A percentile compares a stretch with the other conserved stretches of the same genome.
phyloP scores from a whole-genome alignment of 2,113 vertebrate species.

The Corythornis cristatus region DNA sequence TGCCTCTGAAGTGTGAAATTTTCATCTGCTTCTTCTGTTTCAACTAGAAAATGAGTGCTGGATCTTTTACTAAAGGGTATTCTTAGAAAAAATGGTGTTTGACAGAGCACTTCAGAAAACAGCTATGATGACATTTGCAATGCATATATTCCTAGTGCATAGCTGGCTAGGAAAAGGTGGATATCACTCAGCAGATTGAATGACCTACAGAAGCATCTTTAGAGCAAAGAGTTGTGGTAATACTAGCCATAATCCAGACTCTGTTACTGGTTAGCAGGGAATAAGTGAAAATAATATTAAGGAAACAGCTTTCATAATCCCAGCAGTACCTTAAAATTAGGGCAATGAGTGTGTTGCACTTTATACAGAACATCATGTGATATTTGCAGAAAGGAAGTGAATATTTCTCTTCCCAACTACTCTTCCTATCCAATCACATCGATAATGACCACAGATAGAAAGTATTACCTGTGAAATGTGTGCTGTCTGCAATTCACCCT shows the following conservation, averaged over 20 bases:
- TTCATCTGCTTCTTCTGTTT: constrained; percentile 3
- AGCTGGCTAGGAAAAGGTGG: constrained; percentile 9
- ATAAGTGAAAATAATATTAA: not conserved
- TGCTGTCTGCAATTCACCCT: constrained; percentile 75
- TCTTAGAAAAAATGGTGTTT: not conserved
- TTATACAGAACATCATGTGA: not conserved
- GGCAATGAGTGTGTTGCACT: not conserved
- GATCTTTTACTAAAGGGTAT: not conserved
- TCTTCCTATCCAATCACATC: not conserved
- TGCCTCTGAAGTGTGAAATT: not conserved
- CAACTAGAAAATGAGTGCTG: not conserved
- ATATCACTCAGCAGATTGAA: constrained; percentile 28
- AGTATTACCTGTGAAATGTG: constrained; percentile 86
- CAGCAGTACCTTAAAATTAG: not conserved
- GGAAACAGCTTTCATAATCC: not conserved
- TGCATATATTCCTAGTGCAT: constrained; percentile 13
- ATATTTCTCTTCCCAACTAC: not conserved
- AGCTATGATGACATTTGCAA: constrained; percentile 24
- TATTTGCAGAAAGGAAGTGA: not conserved
- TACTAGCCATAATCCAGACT: not conserved
- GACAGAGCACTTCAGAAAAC: constrained; percentile 34
- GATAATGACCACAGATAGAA: not conserved
- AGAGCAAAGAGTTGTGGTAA: not conserved
- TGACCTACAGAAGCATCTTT: constrained; percentile 7
- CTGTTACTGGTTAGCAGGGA: constrained; percentile 20